These are phyloP conservation scores for Mustela nigripes DNA, from an alignment of 2,113 vertebrate genomes.

Conservation along the genomic window DNA sequence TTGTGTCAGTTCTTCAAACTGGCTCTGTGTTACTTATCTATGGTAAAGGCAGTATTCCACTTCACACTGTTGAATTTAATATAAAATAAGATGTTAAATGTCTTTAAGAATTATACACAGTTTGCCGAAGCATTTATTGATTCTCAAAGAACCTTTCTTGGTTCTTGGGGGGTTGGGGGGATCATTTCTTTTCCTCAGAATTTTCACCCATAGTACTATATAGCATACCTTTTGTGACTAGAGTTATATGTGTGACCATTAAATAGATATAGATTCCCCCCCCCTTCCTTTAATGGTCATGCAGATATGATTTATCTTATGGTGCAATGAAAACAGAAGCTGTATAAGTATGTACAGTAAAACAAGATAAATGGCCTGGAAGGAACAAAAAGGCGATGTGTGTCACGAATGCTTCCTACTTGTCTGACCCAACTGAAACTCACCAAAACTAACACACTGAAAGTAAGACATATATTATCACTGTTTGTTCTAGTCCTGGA, in stretches of 20 bases:
- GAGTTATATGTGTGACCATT: not conserved
- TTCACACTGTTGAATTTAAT: not conserved
- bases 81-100: conserved; percentile 23
- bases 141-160: not conserved
- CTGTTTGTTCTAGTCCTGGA: not conserved
- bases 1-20: not conserved
- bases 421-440: conserved; percentile 16
- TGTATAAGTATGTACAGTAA: conserved; percentile 12
- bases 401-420: not conserved
- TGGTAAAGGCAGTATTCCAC: not conserved
- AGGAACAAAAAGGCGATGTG: not conserved
- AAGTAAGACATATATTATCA: not conserved
- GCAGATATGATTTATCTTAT: conserved; percentile 58
- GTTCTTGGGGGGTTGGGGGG: accelerated
- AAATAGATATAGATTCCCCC: not conserved
- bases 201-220: not conserved
- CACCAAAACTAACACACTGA: not conserved
- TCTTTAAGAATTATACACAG: not conserved
- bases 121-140: not conserved
- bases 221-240: not conserved
- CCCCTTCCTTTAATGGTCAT: conserved; percentile 17
- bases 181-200: not conserved
- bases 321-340: conserved; percentile 52
- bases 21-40: not conserved
- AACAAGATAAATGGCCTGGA: conserved; percentile 49